phyloP scores from a whole-genome alignment of 1,140 invertebrate species.

The Apis mellifera region DNA sequence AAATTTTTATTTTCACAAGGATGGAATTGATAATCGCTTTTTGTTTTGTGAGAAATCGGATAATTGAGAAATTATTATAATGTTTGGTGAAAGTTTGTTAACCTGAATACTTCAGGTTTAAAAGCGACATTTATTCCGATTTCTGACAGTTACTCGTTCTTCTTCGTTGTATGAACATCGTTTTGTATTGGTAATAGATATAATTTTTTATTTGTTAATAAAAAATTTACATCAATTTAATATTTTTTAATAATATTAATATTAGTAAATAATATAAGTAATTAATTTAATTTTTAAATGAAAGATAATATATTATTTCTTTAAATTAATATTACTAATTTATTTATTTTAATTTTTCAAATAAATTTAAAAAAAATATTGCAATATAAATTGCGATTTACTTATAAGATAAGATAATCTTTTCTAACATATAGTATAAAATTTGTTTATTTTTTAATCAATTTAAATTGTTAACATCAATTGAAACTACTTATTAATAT shows the following conservation, averaged over 20 bases:
- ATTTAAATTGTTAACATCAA: background rate
- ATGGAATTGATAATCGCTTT: too few relatives aligned
- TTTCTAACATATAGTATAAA: too few relatives aligned
- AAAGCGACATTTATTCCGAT: background rate
- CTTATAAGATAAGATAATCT: too few relatives aligned
- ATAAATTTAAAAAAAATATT: too few relatives aligned
- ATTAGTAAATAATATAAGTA: conserved; percentile 2
- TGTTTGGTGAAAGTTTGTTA: conserved; percentile 14
- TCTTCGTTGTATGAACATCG: background rate
- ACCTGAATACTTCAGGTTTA: background rate
- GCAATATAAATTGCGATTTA: too few relatives aligned
- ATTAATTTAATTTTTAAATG: background rate
- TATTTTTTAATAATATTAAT: background rate
- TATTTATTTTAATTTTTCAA: background rate
- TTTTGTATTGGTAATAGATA: too few relatives aligned
- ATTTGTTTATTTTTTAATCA: background rate
- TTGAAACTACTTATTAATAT: background rate
- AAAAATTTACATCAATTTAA: background rate
- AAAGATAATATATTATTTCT: background rate
- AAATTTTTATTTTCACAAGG: too few relatives aligned
- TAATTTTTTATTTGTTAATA: background rate
- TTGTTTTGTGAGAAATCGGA: too few relatives aligned
- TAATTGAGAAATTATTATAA: background rate
- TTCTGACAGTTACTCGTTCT: background rate
- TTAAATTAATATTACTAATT: background rate